Base-by-base conservation (phyloP, 2,888 invertebrate genomes). In the Deilephila elpenor region DNA sequence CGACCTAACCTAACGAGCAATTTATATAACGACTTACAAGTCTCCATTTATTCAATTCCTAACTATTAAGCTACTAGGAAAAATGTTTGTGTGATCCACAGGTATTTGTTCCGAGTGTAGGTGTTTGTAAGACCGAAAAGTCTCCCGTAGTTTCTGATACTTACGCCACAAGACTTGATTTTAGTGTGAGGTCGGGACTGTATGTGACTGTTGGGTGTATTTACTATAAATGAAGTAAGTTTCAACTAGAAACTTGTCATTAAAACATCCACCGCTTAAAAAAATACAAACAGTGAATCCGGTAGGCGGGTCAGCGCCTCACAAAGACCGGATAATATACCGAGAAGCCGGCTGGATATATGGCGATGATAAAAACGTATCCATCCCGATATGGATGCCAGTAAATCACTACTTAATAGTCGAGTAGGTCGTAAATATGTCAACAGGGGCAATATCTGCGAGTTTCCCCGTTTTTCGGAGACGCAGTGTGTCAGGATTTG, bases 371-470 rank as follows among this genome's bases (percentile, higher is more conserved):
- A 94, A 94, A 94, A 93, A 93, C 91, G 93, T 90, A 94, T 94
- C 93, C 93, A 94, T 94, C 94, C 90, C 88, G 93, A 93, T 94
- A 93, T 92, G 93, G 90, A 87, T 85, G 83, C 51, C 90, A 91
- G 86, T 94, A 93, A 94, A 94, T 94, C 94, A 93, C 93, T 90
- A 92, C 91, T 93, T 93, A 93, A 93, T 93, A 93, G 93, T 93
- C 92, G 91, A 91, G 88, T 81, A 89, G 89, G 85, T 87, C 93
- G 93, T 94, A 94, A 94, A 94, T 94, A 94, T 93, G 94, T 94
- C 94, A 92, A 91, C 93, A 90, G 81, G 84, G 90, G 93, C 93
- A 93, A 94, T 94, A 94, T 94, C 94, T 93, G 88, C 53, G 71
- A 71, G 73, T 53, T 70, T 60, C 60, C 72, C 71, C 64, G 67